Conservation (phyloP, 37 sponge, comb jelly and placozoan species). For the Mnemiopsis leidyi region DNA sequence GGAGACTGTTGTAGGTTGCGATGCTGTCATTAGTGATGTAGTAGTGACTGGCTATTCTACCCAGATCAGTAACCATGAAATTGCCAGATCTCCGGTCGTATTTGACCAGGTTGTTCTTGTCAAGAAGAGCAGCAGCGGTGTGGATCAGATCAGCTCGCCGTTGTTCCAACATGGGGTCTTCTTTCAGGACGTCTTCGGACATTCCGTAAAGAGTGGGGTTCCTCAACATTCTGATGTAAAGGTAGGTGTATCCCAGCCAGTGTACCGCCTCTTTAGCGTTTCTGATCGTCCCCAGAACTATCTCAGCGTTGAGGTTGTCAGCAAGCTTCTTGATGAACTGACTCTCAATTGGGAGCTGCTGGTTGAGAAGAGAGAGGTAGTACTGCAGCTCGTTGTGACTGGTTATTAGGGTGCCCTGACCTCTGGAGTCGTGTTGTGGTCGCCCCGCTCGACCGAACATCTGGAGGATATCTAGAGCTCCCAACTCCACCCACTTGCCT, state of each 20-base stretch:
- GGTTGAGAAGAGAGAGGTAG: slow-evolving; percentile 97
- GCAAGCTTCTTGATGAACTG: slow-evolving; percentile 84
- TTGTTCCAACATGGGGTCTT: slow-evolving; percentile 87
- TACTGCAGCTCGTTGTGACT: slow-evolving; percentile 94
- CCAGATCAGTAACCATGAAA: slow-evolving; percentile 94
- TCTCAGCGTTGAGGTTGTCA: slow-evolving; percentile 97
- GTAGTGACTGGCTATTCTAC: slow-evolving; percentile 97
- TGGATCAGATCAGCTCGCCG: slow-evolving; percentile 89
- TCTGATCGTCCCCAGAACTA: slow-evolving; percentile 90
- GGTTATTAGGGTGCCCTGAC: slow-evolving; percentile 93
- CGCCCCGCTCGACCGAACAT: slow-evolving; percentile 98
- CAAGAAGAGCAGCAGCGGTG: slow-evolving; percentile 87
- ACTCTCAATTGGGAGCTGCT: slow-evolving; percentile 97
- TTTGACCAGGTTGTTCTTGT: slow-evolving; percentile 88
- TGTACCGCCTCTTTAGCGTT: slow-evolving; percentile 93
- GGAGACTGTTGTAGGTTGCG: slow-evolving; percentile 91
- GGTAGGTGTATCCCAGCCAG: slow-evolving; percentile 97
- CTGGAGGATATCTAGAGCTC: slow-evolving; percentile 93
- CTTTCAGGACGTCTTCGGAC: slow-evolving; percentile 72
- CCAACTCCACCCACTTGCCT: slow-evolving; percentile 95
- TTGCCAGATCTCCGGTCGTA: slow-evolving; percentile 93
- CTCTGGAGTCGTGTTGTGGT: slow-evolving; percentile 94
- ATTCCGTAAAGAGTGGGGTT: slow-evolving; percentile 91
- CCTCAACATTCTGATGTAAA: slow-evolving; percentile 89
- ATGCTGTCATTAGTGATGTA: slow-evolving; percentile 91